Percentiles rank a stretch among this genome's conserved stretches.
Conservation (phyloP, 2,888 invertebrate genomes). For the Anoplius nigerrimus region DNA sequence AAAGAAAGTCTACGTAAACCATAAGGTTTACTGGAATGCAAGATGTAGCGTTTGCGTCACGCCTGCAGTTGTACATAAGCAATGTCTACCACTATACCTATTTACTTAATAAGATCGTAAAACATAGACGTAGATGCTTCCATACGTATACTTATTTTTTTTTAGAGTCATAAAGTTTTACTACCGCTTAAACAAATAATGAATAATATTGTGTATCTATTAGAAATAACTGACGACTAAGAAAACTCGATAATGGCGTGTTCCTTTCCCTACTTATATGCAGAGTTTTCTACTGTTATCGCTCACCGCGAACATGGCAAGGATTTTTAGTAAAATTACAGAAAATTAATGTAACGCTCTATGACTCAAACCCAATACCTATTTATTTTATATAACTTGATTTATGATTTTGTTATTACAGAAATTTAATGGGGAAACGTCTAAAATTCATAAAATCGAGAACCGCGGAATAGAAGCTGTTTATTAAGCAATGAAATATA, state of each 20-base stretch:
- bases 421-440: no score
- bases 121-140: slow-evolving; percentile 36
- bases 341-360: not conserved
- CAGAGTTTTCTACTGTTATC: not conserved
- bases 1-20: slow-evolving; percentile 61
- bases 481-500: no score
- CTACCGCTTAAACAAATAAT: slow-evolving; percentile 8
- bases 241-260: no score
- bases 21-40: slow-evolving; percentile 62
- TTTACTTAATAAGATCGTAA: slow-evolving; percentile 61
- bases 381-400: no score
- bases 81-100: slow-evolving; percentile 55
- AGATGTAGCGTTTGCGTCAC: slow-evolving; percentile 53
- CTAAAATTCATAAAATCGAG: no score
- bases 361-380: no score
- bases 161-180: slow-evolving; percentile 45
- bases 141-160: slow-evolving; percentile 54
- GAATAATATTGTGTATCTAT: no score
- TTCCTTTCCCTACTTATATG: no score
- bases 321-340: not conserved
- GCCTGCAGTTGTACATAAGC: slow-evolving; percentile 61
- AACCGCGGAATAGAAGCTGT: no score
- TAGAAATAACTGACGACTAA: no score
- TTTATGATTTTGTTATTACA: no score
- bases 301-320: not conserved